Evolutionary conservation across 2,888 invertebrate species (phyloP).

Genomic region (Hartigia nigra): DNA sequence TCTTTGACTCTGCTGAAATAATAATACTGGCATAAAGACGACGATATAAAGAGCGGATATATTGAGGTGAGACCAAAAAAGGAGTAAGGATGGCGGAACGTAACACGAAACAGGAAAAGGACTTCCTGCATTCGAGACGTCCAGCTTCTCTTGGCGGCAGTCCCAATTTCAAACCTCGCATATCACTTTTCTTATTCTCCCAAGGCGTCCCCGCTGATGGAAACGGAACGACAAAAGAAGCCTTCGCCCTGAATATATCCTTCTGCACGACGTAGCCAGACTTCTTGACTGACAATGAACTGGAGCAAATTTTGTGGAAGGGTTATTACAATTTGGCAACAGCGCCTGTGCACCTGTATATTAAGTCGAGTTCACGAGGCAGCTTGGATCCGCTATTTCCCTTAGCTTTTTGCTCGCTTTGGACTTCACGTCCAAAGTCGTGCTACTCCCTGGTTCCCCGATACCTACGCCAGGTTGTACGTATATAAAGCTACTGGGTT

Average conservation of each 20-base stretch:
- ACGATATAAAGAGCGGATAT: not conserved
- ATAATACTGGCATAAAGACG: not conserved
- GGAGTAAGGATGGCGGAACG: not conserved
- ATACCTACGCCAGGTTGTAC: not conserved
- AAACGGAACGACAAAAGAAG: not conserved
- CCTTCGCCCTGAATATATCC: slow-evolving; percentile 8
- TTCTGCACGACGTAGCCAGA: slow-evolving; percentile 17
- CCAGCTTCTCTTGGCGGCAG: not conserved
- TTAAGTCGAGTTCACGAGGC: not conserved
- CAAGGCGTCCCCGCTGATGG: not conserved
- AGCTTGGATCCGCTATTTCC: slow-evolving; percentile 22
- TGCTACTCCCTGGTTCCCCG: not conserved
- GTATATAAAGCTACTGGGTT: not conserved
- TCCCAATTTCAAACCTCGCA: not conserved
- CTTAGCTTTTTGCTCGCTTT: slow-evolving; percentile 27
- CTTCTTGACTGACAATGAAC: not conserved
- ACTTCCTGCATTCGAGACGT: not conserved
- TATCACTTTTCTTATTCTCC: not conserved
- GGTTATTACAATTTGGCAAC: slow-evolving; percentile 29
- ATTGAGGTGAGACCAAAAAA: not conserved
- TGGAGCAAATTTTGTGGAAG: not conserved
- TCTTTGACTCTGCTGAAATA: not conserved
- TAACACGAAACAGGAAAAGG: slow-evolving; percentile 7
- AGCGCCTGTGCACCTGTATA: slow-evolving; percentile 29
- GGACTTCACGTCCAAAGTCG: not conserved